Base-by-base conservation (phyloP, 2,888 invertebrate genomes). In the Diaphora mendica region DNA sequence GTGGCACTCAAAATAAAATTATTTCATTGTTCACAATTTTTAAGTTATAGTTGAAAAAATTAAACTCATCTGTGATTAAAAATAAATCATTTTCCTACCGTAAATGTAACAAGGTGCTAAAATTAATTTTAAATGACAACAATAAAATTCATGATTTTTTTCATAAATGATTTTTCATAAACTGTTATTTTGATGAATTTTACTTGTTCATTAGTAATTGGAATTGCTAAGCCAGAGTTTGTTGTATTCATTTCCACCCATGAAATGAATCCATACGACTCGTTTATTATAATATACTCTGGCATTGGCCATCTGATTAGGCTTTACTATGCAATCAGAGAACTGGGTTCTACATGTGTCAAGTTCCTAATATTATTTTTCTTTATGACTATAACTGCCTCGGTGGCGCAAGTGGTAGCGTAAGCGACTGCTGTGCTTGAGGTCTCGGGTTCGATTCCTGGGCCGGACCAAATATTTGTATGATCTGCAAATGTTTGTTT, bases 11-110 rank as follows among this genome's bases (percentile, higher is more conserved):
- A 68, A 71, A 71, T 71, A 55, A 68, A 71, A 71, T 71, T 51
- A 66, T n/a, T 23, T 55, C 26, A 68, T 44, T 59, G 39, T 59
- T 68, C 4, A 44, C 20, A 30, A 8, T 39, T 39, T 26, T 15
- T 9, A 48, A 35, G 13, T 42, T 66, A 13, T 55, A 23, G 39
- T 51, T n/a, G 3, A 13, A 15, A 65, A 17, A 20, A 44, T 11
- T 26, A 42, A 70, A 64, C 42, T 73, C 73, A 72, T 74, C 74
- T 78, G 72, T 9, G 42, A 4, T 26, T 55, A n/a, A 55, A 55
- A 8, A n/a, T 4, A 23, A 0, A 13, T 42, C 11, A 13, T 42
- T 13, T 35, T 35, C 35, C 35, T 7, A 5, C 35, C 35, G 4
- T 35, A 35, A 35, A 0, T 35, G 35, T 5, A 3, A 42, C 42